phyloP scores from a whole-genome alignment of 2,888 invertebrate species.

The Microchrysa polita region DNA sequence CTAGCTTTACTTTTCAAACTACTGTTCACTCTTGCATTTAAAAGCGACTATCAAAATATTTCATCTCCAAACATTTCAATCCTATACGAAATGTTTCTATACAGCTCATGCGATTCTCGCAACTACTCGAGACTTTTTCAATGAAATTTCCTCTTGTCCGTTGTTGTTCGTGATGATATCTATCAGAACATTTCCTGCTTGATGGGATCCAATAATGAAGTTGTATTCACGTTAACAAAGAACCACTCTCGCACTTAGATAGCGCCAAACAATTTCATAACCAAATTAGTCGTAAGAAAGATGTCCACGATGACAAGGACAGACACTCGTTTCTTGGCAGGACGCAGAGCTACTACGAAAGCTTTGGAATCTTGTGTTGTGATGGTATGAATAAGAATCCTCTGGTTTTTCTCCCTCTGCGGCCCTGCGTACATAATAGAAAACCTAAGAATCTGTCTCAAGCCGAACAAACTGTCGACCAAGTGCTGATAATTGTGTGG shows the following conservation, averaged over 20 bases:
- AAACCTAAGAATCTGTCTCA: no score
- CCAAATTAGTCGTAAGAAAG: slow-evolving; percentile 6
- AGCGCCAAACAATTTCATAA: slow-evolving; percentile 4
- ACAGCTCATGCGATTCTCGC: neutral
- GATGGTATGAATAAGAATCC: no score
- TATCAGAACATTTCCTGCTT: slow-evolving; percentile 3
- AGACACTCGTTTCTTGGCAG: neutral
- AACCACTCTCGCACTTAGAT: neutral
- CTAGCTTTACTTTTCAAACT: no score
- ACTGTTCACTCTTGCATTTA: no score
- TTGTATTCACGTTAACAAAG: slow-evolving; percentile 1
- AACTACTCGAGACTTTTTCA: neutral
- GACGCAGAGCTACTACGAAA: no score
- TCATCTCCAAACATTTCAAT: no score
- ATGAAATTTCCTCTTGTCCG: neutral
- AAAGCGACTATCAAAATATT: no score
- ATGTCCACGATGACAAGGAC: neutral
- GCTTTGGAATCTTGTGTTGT: no score
- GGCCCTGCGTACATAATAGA: no score
- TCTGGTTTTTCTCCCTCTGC: no score
- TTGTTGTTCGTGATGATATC: neutral
- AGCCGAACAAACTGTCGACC: neutral
- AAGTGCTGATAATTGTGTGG: slow-evolving; percentile 9
- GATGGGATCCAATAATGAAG: slow-evolving; percentile 6
- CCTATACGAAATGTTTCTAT: neutral